Percentiles rank a stretch among this genome's conserved stretches.
Evolutionary conservation across 2,888 invertebrate genomes (phyloP).

Genomic region (Encarsia formosa): DNA sequence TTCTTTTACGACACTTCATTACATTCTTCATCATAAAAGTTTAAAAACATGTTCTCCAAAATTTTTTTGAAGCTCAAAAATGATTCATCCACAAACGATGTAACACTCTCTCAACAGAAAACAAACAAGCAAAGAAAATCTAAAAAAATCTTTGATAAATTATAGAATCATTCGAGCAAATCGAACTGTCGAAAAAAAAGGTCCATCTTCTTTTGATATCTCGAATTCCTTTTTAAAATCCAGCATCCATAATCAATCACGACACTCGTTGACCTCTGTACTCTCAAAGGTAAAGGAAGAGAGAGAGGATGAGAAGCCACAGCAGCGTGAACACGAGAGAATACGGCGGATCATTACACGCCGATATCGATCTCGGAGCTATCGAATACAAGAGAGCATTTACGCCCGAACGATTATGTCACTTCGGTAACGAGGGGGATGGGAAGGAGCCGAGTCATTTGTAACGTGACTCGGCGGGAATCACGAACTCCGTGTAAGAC

Average conservation of each 20-base stretch:
- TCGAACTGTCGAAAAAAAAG: neutral
- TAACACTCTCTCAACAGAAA: no score
- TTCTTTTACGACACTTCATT: no score
- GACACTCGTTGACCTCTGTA: conserved; percentile 16
- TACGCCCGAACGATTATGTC: conserved; percentile 46
- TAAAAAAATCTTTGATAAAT: no score
- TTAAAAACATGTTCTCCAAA: no score
- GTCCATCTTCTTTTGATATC: neutral
- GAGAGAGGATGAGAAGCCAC: neutral
- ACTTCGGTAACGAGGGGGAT: conserved; percentile 47
- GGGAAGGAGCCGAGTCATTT: conserved; percentile 44
- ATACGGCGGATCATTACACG: conserved; percentile 25
- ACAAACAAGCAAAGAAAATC: no score
- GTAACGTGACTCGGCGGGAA: conserved; percentile 49
- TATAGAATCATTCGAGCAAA: no score
- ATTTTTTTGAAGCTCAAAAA: no score
- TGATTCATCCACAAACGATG: no score
- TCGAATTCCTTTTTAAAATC: neutral
- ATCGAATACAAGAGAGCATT: conserved; percentile 28
- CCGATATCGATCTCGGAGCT: conserved; percentile 26
- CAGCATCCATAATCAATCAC: conserved; percentile 14
- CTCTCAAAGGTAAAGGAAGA: neutral
- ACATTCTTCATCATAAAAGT: no score
- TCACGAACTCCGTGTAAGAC: conserved; percentile 40
- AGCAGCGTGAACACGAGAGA: neutral